A percentile compares a stretch with the other conserved stretches of the same genome.
Evolutionary conservation across 1,140 invertebrate species (phyloP).

Genomic region (Drosophila sp.): DNA sequence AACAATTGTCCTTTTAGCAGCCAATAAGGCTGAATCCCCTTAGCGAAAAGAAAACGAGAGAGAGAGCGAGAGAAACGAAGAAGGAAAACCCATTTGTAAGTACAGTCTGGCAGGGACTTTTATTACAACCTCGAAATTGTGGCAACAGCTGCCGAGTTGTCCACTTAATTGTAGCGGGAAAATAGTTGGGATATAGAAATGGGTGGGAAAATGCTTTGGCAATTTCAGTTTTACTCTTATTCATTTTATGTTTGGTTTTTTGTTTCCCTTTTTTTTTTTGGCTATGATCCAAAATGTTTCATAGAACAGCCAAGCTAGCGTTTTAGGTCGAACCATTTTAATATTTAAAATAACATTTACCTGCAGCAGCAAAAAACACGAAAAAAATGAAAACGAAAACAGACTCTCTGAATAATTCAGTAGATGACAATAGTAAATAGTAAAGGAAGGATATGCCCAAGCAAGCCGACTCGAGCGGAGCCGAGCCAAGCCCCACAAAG

Average conservation of each 20-base stretch:
- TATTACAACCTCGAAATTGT: slow-evolving; percentile 60
- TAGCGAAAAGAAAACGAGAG: slow-evolving; percentile 21
- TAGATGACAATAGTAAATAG: slow-evolving; percentile 42
- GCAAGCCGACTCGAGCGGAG: background rate
- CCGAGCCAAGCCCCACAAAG: slow-evolving; percentile 4
- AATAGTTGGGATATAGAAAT: slow-evolving; percentile 37
- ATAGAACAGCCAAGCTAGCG: background rate
- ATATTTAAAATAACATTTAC: slow-evolving; percentile 69
- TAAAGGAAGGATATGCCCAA: slow-evolving; percentile 9
- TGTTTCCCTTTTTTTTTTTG: slow-evolving; percentile 14
- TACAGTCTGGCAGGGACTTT: slow-evolving; percentile 49
- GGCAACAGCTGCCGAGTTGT: slow-evolving; percentile 42
- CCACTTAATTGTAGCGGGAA: slow-evolving; percentile 50
- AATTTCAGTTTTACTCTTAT: slow-evolving; percentile 1
- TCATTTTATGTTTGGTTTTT: background rate
- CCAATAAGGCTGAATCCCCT: slow-evolving; percentile 47
- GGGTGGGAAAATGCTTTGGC: slow-evolving; percentile 35
- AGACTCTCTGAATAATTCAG: slow-evolving; percentile 41
- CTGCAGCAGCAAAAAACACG: slow-evolving; percentile 7
- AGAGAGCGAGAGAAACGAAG: slow-evolving; percentile 8
- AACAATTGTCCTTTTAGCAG: slow-evolving; percentile 59
- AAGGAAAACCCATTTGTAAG: slow-evolving; percentile 25
- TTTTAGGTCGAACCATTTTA: slow-evolving; percentile 55
- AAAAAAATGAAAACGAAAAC: background rate
- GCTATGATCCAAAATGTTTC: slow-evolving; percentile 39